Evolutionary conservation across 2,888 invertebrate genomes (phyloP).

Genomic region (Endotricha flammealis): DNA sequence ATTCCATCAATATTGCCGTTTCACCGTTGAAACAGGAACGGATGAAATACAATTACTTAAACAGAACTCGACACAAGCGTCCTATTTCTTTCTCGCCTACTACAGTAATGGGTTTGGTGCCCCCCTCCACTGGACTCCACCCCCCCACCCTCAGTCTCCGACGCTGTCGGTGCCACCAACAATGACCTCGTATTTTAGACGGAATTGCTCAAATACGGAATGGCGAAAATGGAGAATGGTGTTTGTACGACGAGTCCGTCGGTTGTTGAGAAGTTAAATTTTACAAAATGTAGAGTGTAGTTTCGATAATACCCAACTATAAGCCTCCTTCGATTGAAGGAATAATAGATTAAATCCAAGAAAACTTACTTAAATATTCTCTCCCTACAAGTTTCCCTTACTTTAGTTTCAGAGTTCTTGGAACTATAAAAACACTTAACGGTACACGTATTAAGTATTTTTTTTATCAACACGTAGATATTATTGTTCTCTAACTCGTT

Average conservation of each 20-base stretch:
- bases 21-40: slow-evolving; percentile 48
- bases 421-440: too few species aligned
- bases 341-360: too few species aligned
- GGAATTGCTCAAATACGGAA: slow-evolving; percentile 75
- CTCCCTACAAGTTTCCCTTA: too few species aligned
- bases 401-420: too few species aligned
- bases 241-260: slow-evolving; percentile 23
- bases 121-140: slow-evolving; percentile 38
- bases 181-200: slow-evolving; percentile 77
- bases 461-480: too few species aligned
- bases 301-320: background rate
- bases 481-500: too few species aligned
- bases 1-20: slow-evolving; percentile 38
- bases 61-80: slow-evolving; percentile 65
- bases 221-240: slow-evolving; percentile 67
- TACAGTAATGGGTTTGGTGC: slow-evolving; percentile 68
- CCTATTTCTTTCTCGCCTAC: slow-evolving; percentile 72
- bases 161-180: slow-evolving; percentile 72
- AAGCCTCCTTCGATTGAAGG: background rate
- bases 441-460: too few species aligned
- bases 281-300: background rate
- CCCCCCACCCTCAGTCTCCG: slow-evolving; percentile 48
- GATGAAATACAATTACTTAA: slow-evolving; percentile 73
- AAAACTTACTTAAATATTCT: too few species aligned
- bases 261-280: background rate